Percentiles rank a stretch among this genome's conserved stretches.
These are phyloP conservation scores for Synergus japonicus DNA, from an alignment of 2,888 invertebrate species.

Conservation along the genomic window DNA sequence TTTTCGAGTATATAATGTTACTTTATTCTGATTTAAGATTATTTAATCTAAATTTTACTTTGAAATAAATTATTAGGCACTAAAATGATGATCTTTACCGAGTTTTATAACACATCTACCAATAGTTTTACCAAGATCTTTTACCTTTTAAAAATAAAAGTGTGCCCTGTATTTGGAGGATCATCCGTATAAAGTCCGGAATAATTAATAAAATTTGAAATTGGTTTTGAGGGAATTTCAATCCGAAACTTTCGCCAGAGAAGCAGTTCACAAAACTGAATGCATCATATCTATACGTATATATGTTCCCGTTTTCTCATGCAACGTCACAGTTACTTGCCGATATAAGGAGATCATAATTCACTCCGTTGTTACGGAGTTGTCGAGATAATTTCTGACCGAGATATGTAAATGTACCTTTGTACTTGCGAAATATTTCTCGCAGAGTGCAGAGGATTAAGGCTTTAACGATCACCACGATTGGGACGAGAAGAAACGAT, in stretches of 20 bases:
- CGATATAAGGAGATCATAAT: slow-evolving; percentile 40
- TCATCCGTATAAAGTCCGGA: no score
- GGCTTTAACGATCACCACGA: slow-evolving; percentile 25
- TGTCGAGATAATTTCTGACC: slow-evolving; percentile 40
- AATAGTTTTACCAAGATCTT: no score
- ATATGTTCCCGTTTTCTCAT: slow-evolving; percentile 36
- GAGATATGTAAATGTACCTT: slow-evolving; percentile 38
- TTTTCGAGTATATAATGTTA: no score
- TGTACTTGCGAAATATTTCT: slow-evolving; percentile 35
- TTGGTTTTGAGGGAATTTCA: no score
- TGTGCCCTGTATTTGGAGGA: not conserved
- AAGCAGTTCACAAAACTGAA: slow-evolving; percentile 9
- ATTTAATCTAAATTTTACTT: no score
- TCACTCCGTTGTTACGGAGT: slow-evolving; percentile 35
- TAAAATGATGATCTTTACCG: no score
- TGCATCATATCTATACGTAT: slow-evolving; percentile 21
- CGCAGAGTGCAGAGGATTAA: slow-evolving; percentile 32
- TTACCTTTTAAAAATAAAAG: not conserved
- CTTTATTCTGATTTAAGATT: no score
- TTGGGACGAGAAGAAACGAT: slow-evolving; percentile 1
- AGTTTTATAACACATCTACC: no score
- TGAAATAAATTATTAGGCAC: no score
- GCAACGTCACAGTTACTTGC: slow-evolving; percentile 30
- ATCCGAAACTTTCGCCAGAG: no score
- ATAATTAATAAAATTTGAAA: no score